Evolutionary conservation across 2,888 invertebrate genomes (phyloP).

Genomic region (Ichneumon xanthorius): DNA sequence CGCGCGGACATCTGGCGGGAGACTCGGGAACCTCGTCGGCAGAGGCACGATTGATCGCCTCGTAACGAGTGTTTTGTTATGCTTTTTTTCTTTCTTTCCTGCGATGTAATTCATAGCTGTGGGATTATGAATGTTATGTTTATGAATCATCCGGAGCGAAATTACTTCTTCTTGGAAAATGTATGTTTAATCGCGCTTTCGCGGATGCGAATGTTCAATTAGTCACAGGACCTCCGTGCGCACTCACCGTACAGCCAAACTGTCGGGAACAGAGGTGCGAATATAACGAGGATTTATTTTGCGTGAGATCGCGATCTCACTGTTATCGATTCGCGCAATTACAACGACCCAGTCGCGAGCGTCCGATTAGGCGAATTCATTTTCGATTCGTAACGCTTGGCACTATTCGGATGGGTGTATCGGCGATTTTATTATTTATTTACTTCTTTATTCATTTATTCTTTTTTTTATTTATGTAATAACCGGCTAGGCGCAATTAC

Average conservation of each 20-base stretch:
- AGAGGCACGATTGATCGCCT: neutral
- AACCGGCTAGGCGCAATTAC: too few species aligned
- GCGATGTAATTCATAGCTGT: neutral
- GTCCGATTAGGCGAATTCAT: slow-evolving; percentile 33
- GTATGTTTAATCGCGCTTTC: neutral
- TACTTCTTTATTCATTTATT: too few species aligned
- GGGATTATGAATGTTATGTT: neutral
- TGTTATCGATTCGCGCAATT: slow-evolving; percentile 30
- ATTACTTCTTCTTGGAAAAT: slow-evolving; percentile 6
- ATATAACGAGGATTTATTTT: slow-evolving; percentile 4
- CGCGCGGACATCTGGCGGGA: slow-evolving; percentile 10
- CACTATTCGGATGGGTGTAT: slow-evolving; percentile 25
- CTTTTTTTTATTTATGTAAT: too few species aligned
- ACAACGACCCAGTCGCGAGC: slow-evolving; percentile 8
- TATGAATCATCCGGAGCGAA: neutral
- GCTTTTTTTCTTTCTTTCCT: neutral
- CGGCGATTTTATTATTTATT: neutral
- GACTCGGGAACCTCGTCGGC: neutral
- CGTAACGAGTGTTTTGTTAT: neutral
- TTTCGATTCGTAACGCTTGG: slow-evolving; percentile 46
- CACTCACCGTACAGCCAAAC: neutral
- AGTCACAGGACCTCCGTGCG: neutral
- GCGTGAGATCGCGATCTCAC: slow-evolving; percentile 28
- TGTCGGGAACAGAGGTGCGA: neutral
- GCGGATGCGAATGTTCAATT: neutral